Evolutionary conservation across 2,113 vertebrate genomes (phyloP).

Genomic region (Nanger granti): DNA sequence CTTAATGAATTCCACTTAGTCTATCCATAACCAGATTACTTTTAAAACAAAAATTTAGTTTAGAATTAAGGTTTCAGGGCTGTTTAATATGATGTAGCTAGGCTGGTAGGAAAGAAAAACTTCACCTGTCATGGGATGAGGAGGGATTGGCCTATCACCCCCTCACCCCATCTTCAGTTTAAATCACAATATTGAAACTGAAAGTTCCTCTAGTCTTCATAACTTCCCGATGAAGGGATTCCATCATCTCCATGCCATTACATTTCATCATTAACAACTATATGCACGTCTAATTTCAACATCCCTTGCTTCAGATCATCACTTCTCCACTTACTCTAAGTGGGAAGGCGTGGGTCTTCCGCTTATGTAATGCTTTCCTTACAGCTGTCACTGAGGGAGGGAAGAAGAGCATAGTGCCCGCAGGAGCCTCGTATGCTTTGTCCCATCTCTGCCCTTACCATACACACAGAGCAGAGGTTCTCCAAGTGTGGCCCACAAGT

Average conservation of each 20-base stretch:
- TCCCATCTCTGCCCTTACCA: background rate
- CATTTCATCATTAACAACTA: background rate
- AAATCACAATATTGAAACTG: background rate
- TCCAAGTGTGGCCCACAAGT: background rate
- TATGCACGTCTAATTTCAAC: background rate
- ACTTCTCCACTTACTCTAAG: background rate
- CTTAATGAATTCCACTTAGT: background rate
- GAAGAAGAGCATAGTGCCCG: background rate
- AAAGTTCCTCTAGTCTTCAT: background rate
- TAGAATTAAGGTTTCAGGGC: background rate
- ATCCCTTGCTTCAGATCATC: background rate
- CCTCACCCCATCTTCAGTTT: background rate
- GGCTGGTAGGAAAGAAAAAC: background rate
- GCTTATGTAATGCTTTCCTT: background rate
- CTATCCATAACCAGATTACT: background rate
- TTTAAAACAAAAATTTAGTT: background rate
- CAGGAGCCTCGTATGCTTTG: background rate
- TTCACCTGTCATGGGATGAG: background rate
- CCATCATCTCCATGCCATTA: background rate
- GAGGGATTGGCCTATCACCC: background rate
- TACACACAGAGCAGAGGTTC: background rate
- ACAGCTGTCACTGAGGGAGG: background rate
- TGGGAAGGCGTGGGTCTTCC: background rate
- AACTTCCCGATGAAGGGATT: background rate
- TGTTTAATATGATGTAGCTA: background rate